Conservation (phyloP, 2,888 invertebrate species). For the Hermodice carunculata region DNA sequence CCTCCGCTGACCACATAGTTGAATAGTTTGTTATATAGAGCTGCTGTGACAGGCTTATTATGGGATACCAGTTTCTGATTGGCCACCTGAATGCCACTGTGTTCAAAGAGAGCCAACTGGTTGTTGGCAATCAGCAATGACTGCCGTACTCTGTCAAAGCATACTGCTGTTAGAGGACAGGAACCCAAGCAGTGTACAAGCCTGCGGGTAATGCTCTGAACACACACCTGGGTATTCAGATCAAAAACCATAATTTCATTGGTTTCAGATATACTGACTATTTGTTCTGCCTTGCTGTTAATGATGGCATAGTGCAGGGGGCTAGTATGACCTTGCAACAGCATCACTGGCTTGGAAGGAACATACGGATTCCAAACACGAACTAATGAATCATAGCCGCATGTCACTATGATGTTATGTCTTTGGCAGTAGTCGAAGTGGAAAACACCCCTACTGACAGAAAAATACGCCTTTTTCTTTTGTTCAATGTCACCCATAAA, state of each 20-base stretch:
- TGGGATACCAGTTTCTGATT: constrained; percentile 10
- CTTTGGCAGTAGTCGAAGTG: constrained; percentile 64
- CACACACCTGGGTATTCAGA: constrained; percentile 75
- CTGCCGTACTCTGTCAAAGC: constrained; percentile 23
- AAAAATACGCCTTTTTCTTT: constrained; percentile 72
- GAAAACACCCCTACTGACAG: constrained; percentile 72
- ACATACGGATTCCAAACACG: constrained; percentile 87
- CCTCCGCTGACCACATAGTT: constrained; percentile 81
- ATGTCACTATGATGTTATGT: constrained; percentile 59
- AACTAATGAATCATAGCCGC: constrained; percentile 81
- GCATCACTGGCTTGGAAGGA: constrained; percentile 76
- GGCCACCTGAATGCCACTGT: constrained; percentile 10
- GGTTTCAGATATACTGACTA: constrained; percentile 80
- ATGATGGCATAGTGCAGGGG: constrained; percentile 78
- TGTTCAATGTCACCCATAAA: constrained; percentile 77
- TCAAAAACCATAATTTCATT: constrained; percentile 85
- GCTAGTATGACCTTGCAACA: constrained; percentile 77
- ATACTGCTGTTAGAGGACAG: constrained; percentile 10
- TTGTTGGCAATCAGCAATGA: constrained; percentile 27
- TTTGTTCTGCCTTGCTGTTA: constrained; percentile 76
- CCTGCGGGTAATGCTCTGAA: constrained; percentile 73
- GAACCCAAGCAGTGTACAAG: constrained; percentile 17
- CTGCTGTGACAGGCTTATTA: constrained; percentile 23
- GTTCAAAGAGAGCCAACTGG: constrained; percentile 27
- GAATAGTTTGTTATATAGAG: constrained; percentile 38